Conservation (phyloP, 2,797 vertebrate genomes). For the Esox lucius region DNA sequence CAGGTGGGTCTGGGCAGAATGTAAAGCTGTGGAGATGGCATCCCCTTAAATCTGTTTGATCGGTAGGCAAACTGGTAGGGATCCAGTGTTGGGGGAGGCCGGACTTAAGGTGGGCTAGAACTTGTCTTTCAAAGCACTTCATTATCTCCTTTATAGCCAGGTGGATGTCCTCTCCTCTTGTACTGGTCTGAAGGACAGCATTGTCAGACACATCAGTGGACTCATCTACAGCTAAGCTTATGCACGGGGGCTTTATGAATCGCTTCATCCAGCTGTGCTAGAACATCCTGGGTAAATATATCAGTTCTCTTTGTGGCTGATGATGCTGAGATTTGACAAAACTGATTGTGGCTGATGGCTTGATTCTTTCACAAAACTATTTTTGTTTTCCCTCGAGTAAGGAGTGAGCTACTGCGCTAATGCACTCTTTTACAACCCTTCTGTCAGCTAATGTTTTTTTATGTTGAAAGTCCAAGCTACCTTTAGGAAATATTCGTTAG, state of each 20-base stretch:
- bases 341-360: conserved; percentile 25
- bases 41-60: too few relatives aligned
- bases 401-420: conserved; percentile 25
- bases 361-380: conserved; percentile 24
- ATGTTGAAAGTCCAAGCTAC: conserved; percentile 18
- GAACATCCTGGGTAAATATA: conserved; percentile 19
- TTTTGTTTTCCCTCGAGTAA: conserved; percentile 35
- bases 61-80: too few relatives aligned
- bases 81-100: too few relatives aligned
- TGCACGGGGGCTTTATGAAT: conserved; percentile 23
- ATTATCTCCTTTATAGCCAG: conserved; percentile 6
- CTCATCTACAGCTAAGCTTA: conserved; percentile 17
- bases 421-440: conserved; percentile 30
- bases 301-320: conserved; percentile 23
- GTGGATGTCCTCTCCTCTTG: conserved; percentile 6
- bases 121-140: too few relatives aligned
- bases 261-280: conserved; percentile 30
- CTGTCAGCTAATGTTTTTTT: conserved; percentile 28
- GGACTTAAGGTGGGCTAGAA: too few relatives aligned
- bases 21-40: too few relatives aligned
- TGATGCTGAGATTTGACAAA: too few relatives aligned
- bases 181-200: conserved; percentile 17
- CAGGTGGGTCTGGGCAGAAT: too few relatives aligned
- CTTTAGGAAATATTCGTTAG: not conserved
- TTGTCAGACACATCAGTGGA: conserved; percentile 24